A percentile compares a stretch with the other conserved stretches of the same genome.
phyloP scores from a whole-genome alignment of 2,888 invertebrate genomes.

The Ceramica pisi region DNA sequence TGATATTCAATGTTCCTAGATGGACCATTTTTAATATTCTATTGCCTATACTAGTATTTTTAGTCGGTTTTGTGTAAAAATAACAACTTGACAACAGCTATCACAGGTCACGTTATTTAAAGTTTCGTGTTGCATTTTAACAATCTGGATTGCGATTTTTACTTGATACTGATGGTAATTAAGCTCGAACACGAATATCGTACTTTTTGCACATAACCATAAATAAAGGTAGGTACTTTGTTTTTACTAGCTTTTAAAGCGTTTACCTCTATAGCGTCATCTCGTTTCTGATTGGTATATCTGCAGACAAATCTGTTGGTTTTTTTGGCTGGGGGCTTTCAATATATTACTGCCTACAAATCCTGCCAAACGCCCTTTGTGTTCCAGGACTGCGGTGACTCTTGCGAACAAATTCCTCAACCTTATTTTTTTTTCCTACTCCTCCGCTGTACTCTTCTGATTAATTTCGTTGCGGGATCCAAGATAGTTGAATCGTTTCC shows the following conservation, averaged over 20 bases:
- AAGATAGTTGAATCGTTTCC: too few relatives aligned
- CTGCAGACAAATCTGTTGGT: not conserved
- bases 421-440: too few relatives aligned
- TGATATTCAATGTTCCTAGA: too few relatives aligned
- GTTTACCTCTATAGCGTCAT: not conserved
- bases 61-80: not conserved
- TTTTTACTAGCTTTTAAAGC: not conserved
- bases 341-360: too few relatives aligned
- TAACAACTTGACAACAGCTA: not conserved
- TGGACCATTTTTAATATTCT: too few relatives aligned
- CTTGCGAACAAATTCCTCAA: too few relatives aligned
- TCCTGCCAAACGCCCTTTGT: too few relatives aligned
- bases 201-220: not conserved
- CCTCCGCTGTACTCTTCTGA: too few relatives aligned
- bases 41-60: too few relatives aligned
- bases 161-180: slow-evolving; percentile 8
- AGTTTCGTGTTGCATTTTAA: slow-evolving; percentile 33
- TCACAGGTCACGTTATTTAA: not conserved
- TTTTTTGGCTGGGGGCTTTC: too few relatives aligned
- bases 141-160: slow-evolving; percentile 18
- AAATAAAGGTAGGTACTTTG: not conserved
- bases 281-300: not conserved
- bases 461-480: too few relatives aligned
- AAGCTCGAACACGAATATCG: not conserved
- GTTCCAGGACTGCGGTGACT: too few relatives aligned